These are phyloP conservation scores for Monoplex corrugatus DNA, from an alignment of 2,888 invertebrate genomes.

Conservation along the genomic window DNA sequence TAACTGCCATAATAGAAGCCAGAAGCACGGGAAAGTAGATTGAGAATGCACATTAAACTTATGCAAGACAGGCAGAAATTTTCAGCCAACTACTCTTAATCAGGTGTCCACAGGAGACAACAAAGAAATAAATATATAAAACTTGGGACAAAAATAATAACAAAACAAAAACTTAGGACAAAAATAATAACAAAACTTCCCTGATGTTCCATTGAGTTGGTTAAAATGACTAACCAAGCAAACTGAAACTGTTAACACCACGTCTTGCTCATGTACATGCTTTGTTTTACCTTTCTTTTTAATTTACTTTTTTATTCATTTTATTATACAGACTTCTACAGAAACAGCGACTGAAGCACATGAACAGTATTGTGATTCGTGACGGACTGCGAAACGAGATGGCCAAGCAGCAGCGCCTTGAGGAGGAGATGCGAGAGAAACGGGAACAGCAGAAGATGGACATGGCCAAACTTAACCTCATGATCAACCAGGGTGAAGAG, in stretches of 20 bases:
- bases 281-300: too few species aligned
- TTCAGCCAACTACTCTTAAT: too few species aligned
- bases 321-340: conserved; percentile 74
- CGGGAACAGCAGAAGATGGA: conserved; percentile 81
- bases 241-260: too few species aligned
- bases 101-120: too few species aligned
- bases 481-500: conserved; percentile 81
- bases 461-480: conserved; percentile 80
- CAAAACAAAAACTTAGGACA: not conserved
- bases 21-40: too few species aligned
- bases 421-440: conserved; percentile 78
- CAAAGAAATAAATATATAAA: too few species aligned
- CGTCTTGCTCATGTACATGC: too few species aligned
- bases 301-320: not conserved
- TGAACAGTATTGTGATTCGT: conserved; percentile 79
- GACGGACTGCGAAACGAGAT: conserved; percentile 81
- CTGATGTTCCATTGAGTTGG: too few species aligned
- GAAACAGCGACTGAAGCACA: conserved; percentile 79
- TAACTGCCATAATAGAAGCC: too few species aligned
- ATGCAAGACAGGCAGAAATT: too few species aligned
- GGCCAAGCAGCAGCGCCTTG: conserved; percentile 79
- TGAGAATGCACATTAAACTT: too few species aligned
- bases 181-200: not conserved
- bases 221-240: too few species aligned
- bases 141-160: not conserved